Percentiles rank a stretch among this genome's conserved stretches.
Conservation (phyloP, 2,797 vertebrate species). For the Dryobates pubescens region DNA sequence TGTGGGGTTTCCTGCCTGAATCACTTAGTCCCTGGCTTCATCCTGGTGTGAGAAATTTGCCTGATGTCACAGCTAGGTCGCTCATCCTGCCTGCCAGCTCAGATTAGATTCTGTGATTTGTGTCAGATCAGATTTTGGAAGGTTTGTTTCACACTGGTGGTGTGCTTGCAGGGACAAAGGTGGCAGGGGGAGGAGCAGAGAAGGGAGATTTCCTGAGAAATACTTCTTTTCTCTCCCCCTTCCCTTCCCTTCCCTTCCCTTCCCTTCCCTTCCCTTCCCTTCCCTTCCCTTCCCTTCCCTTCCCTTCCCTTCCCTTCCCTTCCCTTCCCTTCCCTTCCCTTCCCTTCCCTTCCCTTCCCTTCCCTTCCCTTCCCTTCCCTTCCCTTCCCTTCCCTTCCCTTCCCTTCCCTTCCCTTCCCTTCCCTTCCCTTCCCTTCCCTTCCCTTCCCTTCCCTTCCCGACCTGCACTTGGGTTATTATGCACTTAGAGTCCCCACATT, state of each 20-base stretch:
- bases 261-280: too few species aligned
- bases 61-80: neutral
- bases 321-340: too few species aligned
- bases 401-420: too few species aligned
- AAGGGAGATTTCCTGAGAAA: neutral
- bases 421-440: too few species aligned
- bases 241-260: neutral
- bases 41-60: neutral
- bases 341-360: too few species aligned
- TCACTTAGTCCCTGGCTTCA: neutral
- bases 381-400: too few species aligned
- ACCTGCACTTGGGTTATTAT: neutral
- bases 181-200: neutral
- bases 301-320: too few species aligned
- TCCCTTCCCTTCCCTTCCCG: neutral
- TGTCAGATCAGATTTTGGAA: conserved; percentile 43
- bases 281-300: too few species aligned
- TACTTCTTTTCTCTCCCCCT: neutral
- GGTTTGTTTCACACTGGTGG: conserved; percentile 13
- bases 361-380: too few species aligned
- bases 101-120: conserved; percentile 7
- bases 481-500: neutral
- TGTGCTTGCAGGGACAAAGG: neutral
- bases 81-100: conserved; percentile 27
- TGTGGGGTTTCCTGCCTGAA: neutral